Conservation (phyloP, 1,140 invertebrate species). For the Zaprionus ghesquierei region DNA sequence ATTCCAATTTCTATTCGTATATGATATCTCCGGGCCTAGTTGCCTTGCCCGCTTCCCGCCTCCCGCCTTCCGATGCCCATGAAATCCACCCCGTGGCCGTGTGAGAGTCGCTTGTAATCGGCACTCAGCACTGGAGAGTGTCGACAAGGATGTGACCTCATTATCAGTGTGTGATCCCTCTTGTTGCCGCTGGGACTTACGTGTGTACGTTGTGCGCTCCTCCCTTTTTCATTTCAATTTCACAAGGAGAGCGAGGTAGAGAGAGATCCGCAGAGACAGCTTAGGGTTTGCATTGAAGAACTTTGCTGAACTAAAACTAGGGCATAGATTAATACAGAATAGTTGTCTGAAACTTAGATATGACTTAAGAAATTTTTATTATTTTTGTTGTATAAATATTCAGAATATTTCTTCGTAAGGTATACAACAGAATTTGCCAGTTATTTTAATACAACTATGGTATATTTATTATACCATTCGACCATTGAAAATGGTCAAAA, state of each 20-base stretch:
- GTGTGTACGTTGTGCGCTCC: not conserved
- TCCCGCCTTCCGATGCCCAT: not conserved
- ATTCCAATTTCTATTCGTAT: not conserved
- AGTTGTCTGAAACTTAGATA: not conserved
- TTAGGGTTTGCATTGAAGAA: not conserved
- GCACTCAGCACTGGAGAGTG: not conserved
- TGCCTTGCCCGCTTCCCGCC: not conserved
- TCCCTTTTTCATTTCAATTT: not conserved
- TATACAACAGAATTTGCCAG: no score
- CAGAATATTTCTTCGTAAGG: no score
- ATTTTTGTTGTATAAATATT: no score
- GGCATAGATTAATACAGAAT: no score
- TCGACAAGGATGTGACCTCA: constrained; percentile 25
- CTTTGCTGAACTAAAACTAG: no score
- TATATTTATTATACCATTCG: no score
- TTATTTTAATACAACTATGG: no score
- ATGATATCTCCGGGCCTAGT: not conserved
- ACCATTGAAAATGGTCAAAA: no score
- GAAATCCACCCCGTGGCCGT: constrained; percentile 11
- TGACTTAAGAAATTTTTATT: not conserved
- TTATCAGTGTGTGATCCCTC: constrained; percentile 19
- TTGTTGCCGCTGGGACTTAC: not conserved
- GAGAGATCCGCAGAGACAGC: not conserved
- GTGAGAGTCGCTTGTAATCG: not conserved
- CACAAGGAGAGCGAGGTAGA: no score